These are phyloP conservation scores for Dendrophyllia cribrosa DNA, from an alignment of 64 coral and sea anemone genomes.

Conservation along the genomic window DNA sequence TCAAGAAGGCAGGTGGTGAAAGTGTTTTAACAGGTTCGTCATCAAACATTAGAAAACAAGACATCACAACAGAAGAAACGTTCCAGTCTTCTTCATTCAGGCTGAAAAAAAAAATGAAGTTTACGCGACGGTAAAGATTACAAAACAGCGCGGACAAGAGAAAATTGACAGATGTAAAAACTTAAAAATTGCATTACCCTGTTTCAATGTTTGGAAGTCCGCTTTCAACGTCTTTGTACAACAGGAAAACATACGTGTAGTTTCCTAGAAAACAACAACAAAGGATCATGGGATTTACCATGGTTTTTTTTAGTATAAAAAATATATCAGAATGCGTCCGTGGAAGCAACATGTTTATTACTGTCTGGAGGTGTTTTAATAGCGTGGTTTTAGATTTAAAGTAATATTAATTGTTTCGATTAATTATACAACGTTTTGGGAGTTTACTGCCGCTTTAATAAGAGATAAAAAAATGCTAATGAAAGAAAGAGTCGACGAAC, in stretches of 20 bases:
- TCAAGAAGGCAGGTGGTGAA: slow-evolving; percentile 7
- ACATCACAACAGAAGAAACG: slow-evolving; percentile 20
- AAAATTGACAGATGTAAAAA: neutral
- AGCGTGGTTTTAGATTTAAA: too few species aligned
- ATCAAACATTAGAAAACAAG: slow-evolving; percentile 18
- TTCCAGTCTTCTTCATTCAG: neutral
- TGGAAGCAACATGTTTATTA: too few species aligned
- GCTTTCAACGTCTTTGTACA: slow-evolving; percentile 14
- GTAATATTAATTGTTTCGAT: too few species aligned
- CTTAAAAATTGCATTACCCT: neutral
- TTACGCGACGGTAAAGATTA: neutral
- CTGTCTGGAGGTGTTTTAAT: too few species aligned
- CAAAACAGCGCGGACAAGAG: too few species aligned
- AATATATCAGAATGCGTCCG: too few species aligned
- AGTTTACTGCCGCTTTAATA: too few species aligned
- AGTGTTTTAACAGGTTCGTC: neutral
- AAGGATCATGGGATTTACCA: too few species aligned
- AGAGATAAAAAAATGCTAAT: too few species aligned
- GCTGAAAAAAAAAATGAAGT: neutral
- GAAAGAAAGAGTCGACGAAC: too few species aligned
- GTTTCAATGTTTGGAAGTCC: neutral
- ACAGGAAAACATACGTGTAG: slow-evolving; percentile 19
- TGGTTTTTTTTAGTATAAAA: too few species aligned
- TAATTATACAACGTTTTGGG: too few species aligned
- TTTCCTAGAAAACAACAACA: neutral